A percentile compares a stretch with the other conserved stretches of the same genome.
Conservation (phyloP, 2,113 vertebrate genomes). For the Proterorhinus semilunaris region DNA sequence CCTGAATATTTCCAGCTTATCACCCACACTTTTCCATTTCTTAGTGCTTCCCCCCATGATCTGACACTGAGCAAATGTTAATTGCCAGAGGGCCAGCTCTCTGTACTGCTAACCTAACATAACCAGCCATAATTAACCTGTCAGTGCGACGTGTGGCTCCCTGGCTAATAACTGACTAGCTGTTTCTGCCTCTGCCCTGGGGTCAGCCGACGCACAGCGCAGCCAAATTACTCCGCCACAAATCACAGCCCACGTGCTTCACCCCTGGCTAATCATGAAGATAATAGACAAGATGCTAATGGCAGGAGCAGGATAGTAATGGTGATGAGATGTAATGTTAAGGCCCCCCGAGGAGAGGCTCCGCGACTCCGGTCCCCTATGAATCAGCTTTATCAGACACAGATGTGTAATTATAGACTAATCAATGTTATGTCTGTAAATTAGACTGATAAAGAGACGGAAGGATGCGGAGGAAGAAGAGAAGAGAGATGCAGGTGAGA, state of each 20-base stretch:
- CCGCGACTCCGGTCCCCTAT: conserved; percentile 45
- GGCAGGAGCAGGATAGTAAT: conserved; percentile 32
- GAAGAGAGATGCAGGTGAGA: conserved; percentile 2
- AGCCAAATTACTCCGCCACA: conserved; percentile 56
- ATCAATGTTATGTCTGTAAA: conserved; percentile 52
- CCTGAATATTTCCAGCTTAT: not conserved
- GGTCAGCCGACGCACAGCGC: conserved; percentile 57
- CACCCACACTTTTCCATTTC: not conserved
- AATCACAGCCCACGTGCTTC: conserved; percentile 58
- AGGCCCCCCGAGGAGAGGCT: conserved; percentile 50
- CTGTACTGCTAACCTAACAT: conserved; percentile 44
- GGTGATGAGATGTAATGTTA: conserved; percentile 53
- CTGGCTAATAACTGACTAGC: conserved; percentile 62
- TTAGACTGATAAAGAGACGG: conserved; percentile 29
- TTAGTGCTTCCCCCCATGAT: conserved; percentile 15
- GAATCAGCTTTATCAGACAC: conserved; percentile 64
- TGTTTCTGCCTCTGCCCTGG: conserved; percentile 51
- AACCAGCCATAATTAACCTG: conserved; percentile 70
- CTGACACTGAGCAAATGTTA: conserved; percentile 23
- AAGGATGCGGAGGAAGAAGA: conserved; percentile 11
- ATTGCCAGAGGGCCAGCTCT: conserved; percentile 11
- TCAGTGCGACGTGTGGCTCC: conserved; percentile 46
- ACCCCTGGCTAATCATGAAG: conserved; percentile 58
- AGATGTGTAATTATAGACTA: conserved; percentile 62
- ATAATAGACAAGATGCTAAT: conserved; percentile 59